A percentile compares a stretch with the other conserved stretches of the same genome.
phyloP scores from a whole-genome alignment of 2,113 vertebrate species.

The Salvelinus alpinus region DNA sequence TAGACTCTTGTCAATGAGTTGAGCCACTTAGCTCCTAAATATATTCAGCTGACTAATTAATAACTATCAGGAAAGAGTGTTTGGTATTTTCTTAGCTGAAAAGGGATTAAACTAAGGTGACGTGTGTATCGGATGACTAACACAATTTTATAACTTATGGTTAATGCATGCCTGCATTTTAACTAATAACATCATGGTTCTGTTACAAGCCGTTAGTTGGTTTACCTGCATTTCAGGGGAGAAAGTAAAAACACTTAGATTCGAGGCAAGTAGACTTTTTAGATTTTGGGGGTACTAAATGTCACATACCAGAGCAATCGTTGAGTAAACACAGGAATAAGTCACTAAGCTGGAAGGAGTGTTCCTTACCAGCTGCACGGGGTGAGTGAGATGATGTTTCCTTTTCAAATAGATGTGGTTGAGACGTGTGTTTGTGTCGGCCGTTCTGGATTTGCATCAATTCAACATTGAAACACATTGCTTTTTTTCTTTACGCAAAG shows the following conservation, averaged over 20 bases:
- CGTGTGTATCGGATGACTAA: no score
- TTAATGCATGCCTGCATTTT: no score
- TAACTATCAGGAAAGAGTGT: neutral
- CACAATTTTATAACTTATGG: no score
- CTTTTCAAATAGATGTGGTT: neutral
- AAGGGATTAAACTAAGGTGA: neutral
- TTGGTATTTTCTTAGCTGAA: neutral
- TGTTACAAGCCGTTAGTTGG: no score
- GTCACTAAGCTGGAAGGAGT: slow-evolving; percentile 1
- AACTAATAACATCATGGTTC: no score
- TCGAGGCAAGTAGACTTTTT: neutral
- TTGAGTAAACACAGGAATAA: slow-evolving; percentile 15
- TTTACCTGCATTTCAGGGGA: no score
- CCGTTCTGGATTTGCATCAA: neutral
- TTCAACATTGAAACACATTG: neutral
- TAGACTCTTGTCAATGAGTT: neutral
- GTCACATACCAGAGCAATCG: neutral
- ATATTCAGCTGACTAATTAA: neutral
- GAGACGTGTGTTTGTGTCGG: neutral
- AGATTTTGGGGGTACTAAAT: neutral
- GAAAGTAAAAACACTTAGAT: neutral
- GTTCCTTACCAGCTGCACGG: neutral
- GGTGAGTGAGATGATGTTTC: neutral
- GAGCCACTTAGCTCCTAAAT: neutral
- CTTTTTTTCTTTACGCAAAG: neutral